Evolutionary conservation across 2,797 vertebrate genomes (phyloP).

Genomic region (Picus viridis): DNA sequence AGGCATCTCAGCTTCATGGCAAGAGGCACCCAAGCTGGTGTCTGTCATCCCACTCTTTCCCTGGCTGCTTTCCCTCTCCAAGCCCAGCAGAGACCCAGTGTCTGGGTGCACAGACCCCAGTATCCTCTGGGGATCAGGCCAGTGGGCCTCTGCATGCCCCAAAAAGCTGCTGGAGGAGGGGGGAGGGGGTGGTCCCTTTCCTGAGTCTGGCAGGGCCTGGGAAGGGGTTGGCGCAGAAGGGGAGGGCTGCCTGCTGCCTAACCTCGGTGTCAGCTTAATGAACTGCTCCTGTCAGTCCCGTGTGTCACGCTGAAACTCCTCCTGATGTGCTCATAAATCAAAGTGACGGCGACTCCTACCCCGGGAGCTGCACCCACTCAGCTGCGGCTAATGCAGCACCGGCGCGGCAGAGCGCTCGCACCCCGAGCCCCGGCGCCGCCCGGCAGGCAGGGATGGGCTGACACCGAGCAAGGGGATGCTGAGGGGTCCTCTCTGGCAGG

Average conservation of each 20-base stretch:
- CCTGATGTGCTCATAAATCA: conserved; percentile 99
- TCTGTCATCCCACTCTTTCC: rapidly evolving
- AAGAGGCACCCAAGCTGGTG: rapidly evolving
- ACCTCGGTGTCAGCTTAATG: conserved; percentile 91
- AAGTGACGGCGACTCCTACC: conserved; percentile 91
- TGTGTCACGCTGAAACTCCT: conserved; percentile 90
- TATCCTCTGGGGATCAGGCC: rapidly evolving
- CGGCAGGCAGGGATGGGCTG: not conserved
- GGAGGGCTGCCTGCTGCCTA: conserved; percentile 62
- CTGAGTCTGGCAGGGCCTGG: not conserved
- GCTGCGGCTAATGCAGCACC: conserved; percentile 90
- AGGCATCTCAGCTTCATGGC: rapidly evolving
- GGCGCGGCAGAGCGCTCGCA: conserved; percentile 67
- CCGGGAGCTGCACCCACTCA: conserved; percentile 90
- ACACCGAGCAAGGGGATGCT: not conserved
- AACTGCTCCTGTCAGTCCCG: conserved; percentile 89
- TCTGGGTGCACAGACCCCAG: not conserved
- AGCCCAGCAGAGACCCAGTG: not conserved
- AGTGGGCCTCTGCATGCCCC: not conserved
- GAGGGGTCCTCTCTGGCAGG: not conserved
- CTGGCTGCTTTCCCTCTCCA: not conserved
- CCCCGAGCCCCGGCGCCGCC: not conserved
- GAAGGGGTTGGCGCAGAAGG: not conserved
- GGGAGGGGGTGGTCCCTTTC: not conserved
- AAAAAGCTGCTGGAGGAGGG: not conserved